Conservation (phyloP, 53 echinoderm and acorn worm genomes). For the Antedon mediterranea region DNA sequence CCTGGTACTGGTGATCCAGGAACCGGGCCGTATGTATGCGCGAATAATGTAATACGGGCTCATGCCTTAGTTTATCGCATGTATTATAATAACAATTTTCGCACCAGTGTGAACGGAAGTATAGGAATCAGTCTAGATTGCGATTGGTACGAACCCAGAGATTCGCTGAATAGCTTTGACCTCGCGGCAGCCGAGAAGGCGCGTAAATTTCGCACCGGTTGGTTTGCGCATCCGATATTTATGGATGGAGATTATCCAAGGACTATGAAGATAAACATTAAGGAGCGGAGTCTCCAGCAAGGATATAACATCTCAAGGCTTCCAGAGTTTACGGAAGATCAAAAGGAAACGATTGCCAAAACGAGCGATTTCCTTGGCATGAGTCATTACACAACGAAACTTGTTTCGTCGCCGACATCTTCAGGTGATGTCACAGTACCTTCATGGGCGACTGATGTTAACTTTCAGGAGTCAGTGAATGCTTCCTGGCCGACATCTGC, state of each 20-base stretch:
- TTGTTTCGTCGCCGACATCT: not conserved
- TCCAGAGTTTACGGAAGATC: not conserved
- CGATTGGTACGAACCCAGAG: not conserved
- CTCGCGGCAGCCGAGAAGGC: not conserved
- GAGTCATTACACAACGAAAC: not conserved
- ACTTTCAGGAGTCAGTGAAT: not conserved
- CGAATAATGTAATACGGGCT: not conserved
- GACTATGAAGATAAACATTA: not conserved
- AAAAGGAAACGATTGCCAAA: not conserved
- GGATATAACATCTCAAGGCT: not conserved
- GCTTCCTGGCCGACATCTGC: not conserved
- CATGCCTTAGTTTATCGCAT: conserved; percentile 1
- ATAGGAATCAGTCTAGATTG: not conserved
- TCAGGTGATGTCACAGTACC: not conserved
- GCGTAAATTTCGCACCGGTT: not conserved
- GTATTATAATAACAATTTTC: not conserved
- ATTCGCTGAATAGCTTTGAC: not conserved
- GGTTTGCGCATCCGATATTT: conserved; percentile 6
- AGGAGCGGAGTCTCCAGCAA: not conserved
- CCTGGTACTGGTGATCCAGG: not conserved
- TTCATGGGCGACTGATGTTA: not conserved
- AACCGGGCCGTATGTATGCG: not conserved
- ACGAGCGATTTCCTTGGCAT: conserved; percentile 2
- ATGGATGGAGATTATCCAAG: conserved; percentile 1
- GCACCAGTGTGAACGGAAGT: not conserved